Conservation (phyloP, 2,113 vertebrate genomes). For the Nannospalax galili region DNA sequence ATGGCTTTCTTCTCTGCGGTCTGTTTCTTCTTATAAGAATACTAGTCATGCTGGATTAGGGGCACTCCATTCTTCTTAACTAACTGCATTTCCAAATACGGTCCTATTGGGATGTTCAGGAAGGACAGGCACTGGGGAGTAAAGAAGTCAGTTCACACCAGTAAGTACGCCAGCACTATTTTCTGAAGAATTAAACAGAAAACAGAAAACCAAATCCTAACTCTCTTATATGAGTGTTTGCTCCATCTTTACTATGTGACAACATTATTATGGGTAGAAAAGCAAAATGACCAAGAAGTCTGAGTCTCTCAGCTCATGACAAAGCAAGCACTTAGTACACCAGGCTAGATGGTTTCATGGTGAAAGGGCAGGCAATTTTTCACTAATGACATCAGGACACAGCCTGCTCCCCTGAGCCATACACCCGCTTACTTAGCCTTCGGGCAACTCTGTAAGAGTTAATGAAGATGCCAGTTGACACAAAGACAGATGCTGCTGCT, state of each 20-base stretch:
- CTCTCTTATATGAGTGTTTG: neutral
- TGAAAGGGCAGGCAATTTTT: constrained; percentile 2
- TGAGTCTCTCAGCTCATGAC: neutral
- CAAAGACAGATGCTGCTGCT: constrained; percentile 48
- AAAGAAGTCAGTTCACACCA: neutral
- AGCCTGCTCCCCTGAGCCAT: neutral
- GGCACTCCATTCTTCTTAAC: neutral
- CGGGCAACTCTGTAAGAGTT: neutral
- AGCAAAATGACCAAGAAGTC: neutral
- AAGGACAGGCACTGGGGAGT: neutral
- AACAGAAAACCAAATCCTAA: neutral
- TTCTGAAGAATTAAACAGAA: constrained; percentile 11
- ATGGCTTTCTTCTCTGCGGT: neutral
- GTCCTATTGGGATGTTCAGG: neutral
- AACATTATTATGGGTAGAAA: neutral
- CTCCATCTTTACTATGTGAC: neutral
- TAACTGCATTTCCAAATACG: neutral
- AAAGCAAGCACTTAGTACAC: neutral
- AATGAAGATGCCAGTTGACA: constrained; percentile 58
- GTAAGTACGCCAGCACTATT: neutral
- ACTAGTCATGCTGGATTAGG: neutral
- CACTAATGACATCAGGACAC: neutral
- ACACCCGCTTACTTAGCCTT: neutral
- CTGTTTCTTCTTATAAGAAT: neutral
- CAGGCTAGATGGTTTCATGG: neutral